Base-by-base conservation (phyloP, 1,140 invertebrate species). In the Bombus waltoni region DNA sequence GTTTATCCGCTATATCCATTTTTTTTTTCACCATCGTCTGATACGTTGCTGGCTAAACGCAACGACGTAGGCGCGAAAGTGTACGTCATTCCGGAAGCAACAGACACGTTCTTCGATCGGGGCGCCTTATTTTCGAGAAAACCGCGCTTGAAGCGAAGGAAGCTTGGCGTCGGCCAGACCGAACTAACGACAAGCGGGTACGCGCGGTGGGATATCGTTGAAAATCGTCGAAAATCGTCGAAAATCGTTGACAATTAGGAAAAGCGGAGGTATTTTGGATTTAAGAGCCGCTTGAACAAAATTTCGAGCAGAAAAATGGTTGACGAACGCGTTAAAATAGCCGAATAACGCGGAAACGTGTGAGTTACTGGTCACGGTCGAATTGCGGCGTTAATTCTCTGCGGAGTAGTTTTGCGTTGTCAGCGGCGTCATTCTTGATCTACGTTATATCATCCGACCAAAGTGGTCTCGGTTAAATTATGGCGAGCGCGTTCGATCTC, bases 401-500 rank as follows among this genome's bases (percentile, higher is more conserved):
- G 47, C 3, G 47, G 32, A 76, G 18, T 78, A 62, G 76, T 76
- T 77, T 38, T 47, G 44, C 86, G 28, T 62, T 59, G 59, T 44
- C 74, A 32, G 35, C 74, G 70, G n/a, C n/a, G 62, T 84, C 71
- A 75, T 59, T 80, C 57, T 84, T 80, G 73, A 66, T 71, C 62
- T 38, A 62, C 25, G 28, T 75, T 66, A 57, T 80, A 72, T 85
- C 44, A 75, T 82, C 25, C 11, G 72, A 77, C 68, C 38, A 25
- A 44, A 76, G n/a, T 35, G 72, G 66, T 71, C 53, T 70, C 15
- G 81, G 44, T 90, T 85, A 85, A 91, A 91, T 92, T 91, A 89
- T 80, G 78, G 82, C 87, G 57, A 86, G 77, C 70, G 79, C 74
- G 85, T 84, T 91, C 85, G 90, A 91, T 90, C 81, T 83, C 83